These are phyloP conservation scores for Nephrotoma guestfalica DNA, from an alignment of 2,888 invertebrate species.

Conservation along the genomic window DNA sequence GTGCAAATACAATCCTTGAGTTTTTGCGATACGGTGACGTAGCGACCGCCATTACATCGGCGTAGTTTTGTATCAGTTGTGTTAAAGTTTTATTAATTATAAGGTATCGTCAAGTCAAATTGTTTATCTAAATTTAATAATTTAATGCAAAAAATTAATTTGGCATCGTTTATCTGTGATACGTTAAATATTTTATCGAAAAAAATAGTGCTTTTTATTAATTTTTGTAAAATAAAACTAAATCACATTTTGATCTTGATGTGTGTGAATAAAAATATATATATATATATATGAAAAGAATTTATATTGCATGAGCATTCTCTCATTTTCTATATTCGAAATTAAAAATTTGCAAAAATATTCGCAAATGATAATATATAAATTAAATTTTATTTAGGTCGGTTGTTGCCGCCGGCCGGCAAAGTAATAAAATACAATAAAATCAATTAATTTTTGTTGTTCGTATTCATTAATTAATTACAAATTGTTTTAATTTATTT, in stretches of 20 bases:
- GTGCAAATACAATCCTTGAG: conserved; percentile 8
- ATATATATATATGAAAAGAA: background rate
- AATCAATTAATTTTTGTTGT: background rate
- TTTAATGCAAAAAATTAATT: background rate
- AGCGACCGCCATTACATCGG: conserved; percentile 32
- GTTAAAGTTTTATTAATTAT: conserved; percentile 7
- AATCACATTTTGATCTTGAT: background rate
- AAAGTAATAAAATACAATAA: background rate
- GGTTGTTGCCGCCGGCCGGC: conserved; percentile 4
- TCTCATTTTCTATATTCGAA: background rate
- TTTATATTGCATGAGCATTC: background rate
- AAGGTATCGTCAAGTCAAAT: background rate
- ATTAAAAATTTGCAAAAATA: background rate
- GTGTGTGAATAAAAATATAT: background rate
- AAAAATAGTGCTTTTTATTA: background rate
- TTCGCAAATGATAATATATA: background rate
- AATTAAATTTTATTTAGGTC: conserved; percentile 4
- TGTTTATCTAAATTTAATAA: background rate
- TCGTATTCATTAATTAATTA: background rate
- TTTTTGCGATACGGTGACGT: conserved; percentile 31
- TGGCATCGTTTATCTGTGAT: background rate
- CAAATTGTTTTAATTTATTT: background rate
- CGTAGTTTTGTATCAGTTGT: conserved; percentile 19
- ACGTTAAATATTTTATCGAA: background rate
- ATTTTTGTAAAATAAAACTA: background rate